These are phyloP conservation scores for Tympanoctomys barrerae DNA, from an alignment of 2,797 vertebrate species.

Conservation along the genomic window DNA sequence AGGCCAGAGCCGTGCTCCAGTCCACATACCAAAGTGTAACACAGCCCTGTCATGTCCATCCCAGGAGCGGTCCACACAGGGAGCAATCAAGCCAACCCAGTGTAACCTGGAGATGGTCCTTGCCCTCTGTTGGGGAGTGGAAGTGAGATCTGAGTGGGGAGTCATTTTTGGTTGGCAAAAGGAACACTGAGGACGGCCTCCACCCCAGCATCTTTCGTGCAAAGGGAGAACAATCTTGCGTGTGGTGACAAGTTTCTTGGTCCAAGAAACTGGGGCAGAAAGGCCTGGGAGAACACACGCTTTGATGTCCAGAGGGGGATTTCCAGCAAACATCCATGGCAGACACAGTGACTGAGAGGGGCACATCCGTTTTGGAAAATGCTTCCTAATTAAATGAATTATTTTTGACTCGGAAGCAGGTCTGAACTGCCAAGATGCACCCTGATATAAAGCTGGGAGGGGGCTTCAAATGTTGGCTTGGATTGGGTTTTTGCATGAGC, in stretches of 20 bases:
- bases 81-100: background rate
- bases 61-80: background rate
- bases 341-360: constrained; percentile 72
- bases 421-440: constrained; percentile 64
- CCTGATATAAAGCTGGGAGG: constrained; percentile 17
- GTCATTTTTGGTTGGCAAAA: background rate
- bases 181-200: background rate
- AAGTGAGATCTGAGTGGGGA: background rate
- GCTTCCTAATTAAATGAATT: constrained; percentile 78
- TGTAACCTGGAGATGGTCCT: background rate
- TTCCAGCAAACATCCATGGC: constrained; percentile 66
- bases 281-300: constrained; percentile 54
- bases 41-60: background rate
- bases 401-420: constrained; percentile 78
- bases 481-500: background rate
- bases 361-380: constrained; percentile 79
- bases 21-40: background rate
- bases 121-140: background rate
- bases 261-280: constrained; percentile 68
- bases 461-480: constrained; percentile 66
- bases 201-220: background rate
- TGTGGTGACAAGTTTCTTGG: background rate
- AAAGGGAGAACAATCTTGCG: constrained; percentile 28
- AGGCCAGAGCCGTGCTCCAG: background rate
- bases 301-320: constrained; percentile 75